Base-by-base conservation (phyloP, 2,797 vertebrate species). In the Falco naumanni region DNA sequence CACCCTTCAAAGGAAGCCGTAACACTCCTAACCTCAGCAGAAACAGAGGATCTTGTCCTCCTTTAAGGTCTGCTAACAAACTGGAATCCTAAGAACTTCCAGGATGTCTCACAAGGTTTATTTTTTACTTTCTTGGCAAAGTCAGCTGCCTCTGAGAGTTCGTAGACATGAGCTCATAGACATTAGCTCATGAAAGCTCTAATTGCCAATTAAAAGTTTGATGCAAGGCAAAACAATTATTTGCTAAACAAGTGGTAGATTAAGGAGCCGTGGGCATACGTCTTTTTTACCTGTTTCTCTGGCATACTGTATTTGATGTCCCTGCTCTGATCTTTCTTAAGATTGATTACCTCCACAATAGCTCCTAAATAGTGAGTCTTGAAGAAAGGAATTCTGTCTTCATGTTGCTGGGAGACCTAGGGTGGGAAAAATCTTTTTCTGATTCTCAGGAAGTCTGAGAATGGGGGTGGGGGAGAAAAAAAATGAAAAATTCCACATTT, bases 61-160 rank as follows among this genome's bases (percentile, higher is more conserved):
- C 45, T 74, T 70, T 74, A 63, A 71, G 37, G 19, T 43, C 15
- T 4, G 6, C n/a, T 84, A 75, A 68, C 29, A 72, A 66, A 61
- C 50, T 89, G 75, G 81, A 93, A 95, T 91, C 72, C 25, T 45
- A 50, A 88, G 61, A 88, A 84, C 48, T 87, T 93, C n/a, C 37
- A 77, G 26, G 14, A 50, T 94, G 48, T 83, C 57, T 84, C 45
- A 51, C 48, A 83, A 66, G 43, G 53, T 81, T 91, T 96, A 69
- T 78, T 95, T 97, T 94, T 94, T 2, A 54, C 80, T 95, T 93
- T 72, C 84, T 87, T 93, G 60, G 86, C 92, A 90, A 93, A 92
- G 74, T 84, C 34, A 13, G 47, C 63, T 89, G 84, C 63, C 80
- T 71, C 29, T 82, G 71, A 83, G 83, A 75, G 65, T 53, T 86